A percentile compares a stretch with the other conserved stretches of the same genome.
These are phyloP conservation scores for Sebastes glaucus DNA, from an alignment of 2,797 vertebrate genomes.

Conservation along the genomic window DNA sequence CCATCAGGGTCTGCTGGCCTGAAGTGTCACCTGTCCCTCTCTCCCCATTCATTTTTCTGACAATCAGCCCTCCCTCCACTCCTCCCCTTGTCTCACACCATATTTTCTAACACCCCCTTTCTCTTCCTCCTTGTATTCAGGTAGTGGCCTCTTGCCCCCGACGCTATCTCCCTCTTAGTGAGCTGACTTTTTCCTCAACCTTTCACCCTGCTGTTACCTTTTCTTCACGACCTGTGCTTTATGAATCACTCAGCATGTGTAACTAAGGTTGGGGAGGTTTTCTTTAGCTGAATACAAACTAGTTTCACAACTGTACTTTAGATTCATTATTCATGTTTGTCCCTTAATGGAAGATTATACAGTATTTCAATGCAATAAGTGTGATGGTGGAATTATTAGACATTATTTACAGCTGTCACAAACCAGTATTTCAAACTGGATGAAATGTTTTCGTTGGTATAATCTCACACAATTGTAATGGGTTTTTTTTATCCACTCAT, in stretches of 20 bases:
- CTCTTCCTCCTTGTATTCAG: slow-evolving; percentile 11
- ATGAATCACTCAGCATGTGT: not conserved
- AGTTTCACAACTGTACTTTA: not conserved
- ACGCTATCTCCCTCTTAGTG: not conserved
- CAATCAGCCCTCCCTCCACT: slow-evolving; percentile 28
- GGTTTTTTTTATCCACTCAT: not conserved
- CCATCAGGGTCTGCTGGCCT: slow-evolving; percentile 59
- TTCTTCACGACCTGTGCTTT: not conserved
- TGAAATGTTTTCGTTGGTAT: not conserved
- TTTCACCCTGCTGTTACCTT: not conserved
- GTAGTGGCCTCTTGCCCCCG: not conserved
- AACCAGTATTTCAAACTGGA: not conserved
- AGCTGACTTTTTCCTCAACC: slow-evolving; percentile 8
- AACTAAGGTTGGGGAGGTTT: not conserved
- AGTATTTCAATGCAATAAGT: not conserved
- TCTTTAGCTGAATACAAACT: not conserved
- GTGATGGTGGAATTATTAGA: not conserved
- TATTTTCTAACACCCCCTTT: slow-evolving; percentile 18
- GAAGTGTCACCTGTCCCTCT: slow-evolving; percentile 55
- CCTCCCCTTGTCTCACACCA: not conserved
- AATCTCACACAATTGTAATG: not conserved
- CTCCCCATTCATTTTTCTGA: slow-evolving; percentile 57
- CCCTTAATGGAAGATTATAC: not conserved
- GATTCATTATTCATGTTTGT: not conserved
- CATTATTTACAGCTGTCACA: not conserved